A percentile compares a stretch with the other conserved stretches of the same genome.
Conservation (phyloP, 2,113 vertebrate species). For the Otus sunia region DNA sequence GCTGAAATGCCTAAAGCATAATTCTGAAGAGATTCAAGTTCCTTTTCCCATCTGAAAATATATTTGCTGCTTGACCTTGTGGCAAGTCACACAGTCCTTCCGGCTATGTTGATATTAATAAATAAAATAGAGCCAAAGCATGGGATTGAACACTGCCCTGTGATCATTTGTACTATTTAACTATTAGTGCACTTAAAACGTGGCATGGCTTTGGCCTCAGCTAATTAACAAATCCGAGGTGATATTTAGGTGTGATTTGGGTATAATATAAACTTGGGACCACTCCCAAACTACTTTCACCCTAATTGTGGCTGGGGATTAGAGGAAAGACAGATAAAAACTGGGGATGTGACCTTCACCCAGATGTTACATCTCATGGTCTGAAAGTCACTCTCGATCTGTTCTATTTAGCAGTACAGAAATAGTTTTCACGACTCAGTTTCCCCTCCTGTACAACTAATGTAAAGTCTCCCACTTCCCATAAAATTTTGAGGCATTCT, state of each 20-base stretch:
- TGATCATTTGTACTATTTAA: neutral
- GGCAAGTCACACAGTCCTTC: neutral
- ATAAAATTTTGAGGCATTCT: neutral
- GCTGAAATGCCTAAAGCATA: neutral
- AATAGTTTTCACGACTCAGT: neutral
- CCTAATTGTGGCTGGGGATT: neutral
- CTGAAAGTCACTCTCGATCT: neutral
- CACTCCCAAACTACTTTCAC: neutral
- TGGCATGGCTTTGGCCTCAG: neutral
- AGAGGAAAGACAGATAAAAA: neutral
- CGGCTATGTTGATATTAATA: neutral
- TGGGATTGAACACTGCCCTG: neutral
- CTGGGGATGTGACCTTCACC: neutral
- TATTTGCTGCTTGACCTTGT: neutral
- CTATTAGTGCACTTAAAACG: neutral
- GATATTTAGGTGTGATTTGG: neutral
- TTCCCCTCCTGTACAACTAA: neutral
- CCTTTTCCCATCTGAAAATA: neutral
- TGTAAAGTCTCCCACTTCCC: neutral
- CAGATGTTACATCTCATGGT: neutral
- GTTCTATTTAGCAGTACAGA: neutral
- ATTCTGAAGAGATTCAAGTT: neutral
- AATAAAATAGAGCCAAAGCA: neutral
- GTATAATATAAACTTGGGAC: neutral
- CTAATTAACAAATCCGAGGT: neutral